A percentile compares a stretch with the other conserved stretches of the same genome.
phyloP scores from a whole-genome alignment of 2,797 vertebrate genomes.

The Heteromormyrus szaboi region DNA sequence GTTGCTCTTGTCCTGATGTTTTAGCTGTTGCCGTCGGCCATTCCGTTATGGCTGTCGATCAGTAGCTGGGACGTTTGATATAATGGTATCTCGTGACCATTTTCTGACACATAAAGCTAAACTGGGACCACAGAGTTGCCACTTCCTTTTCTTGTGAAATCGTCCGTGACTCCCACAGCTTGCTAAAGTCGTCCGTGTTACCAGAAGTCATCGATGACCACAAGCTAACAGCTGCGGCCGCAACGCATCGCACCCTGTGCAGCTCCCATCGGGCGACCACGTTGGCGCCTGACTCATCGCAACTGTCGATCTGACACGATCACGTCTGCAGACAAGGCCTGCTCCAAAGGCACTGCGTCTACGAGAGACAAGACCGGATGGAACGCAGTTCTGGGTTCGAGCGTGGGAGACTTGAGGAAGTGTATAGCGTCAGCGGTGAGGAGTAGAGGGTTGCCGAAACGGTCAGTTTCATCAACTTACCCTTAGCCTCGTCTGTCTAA shows the following conservation, averaged over 20 bases:
- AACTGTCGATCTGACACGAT: not conserved
- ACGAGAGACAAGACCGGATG: not conserved
- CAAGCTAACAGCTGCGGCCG: conserved; percentile 39
- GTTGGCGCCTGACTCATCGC: not conserved
- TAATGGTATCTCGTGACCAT: conserved; percentile 51
- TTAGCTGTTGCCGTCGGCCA: conserved; percentile 34
- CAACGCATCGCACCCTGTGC: not conserved
- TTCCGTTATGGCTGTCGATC: conserved; percentile 46
- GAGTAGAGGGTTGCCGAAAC: not conserved
- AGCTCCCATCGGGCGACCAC: not conserved
- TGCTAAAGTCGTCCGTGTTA: conserved; percentile 36
- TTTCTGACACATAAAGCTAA: conserved; percentile 51
- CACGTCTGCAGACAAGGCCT: not conserved
- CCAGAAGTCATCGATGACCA: conserved; percentile 49
- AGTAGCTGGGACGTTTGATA: conserved; percentile 41
- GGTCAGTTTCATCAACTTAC: not conserved
- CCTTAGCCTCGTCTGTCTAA: not conserved
- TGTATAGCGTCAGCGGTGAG: not conserved
- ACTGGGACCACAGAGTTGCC: conserved; percentile 49
- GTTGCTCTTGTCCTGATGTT: not conserved
- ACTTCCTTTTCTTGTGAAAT: conserved; percentile 58
- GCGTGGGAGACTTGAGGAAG: not conserved
- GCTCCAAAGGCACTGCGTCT: not conserved
- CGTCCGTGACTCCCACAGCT: conserved; percentile 49
- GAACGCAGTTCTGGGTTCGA: not conserved